These are phyloP conservation scores for Cheilosia urbana DNA, from an alignment of 2,888 invertebrate species.

Conservation along the genomic window DNA sequence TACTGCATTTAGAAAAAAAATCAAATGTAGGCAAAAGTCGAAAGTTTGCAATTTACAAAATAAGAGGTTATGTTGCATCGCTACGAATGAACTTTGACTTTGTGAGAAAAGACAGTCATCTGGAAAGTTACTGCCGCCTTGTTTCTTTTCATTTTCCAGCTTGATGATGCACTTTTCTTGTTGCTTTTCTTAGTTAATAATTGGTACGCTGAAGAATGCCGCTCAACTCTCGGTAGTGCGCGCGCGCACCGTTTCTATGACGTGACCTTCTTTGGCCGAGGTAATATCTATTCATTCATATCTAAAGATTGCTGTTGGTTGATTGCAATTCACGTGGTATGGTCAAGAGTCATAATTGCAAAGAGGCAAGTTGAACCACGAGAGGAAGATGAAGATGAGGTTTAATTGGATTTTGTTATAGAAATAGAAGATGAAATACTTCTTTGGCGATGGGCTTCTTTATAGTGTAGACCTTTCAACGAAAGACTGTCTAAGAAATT, in stretches of 20 bases:
- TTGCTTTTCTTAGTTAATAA: conserved; percentile 69
- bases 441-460: conserved; percentile 7
- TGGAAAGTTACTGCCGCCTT: conserved; percentile 66
- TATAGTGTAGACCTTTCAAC: conserved; percentile 5
- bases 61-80: conserved; percentile 65
- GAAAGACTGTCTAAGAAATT: neutral
- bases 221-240: conserved; percentile 27
- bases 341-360: conserved; percentile 68
- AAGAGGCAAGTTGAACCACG: conserved; percentile 17
- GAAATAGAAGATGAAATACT: conserved; percentile 44
- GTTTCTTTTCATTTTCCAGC: conserved; percentile 48
- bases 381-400: conserved; percentile 52
- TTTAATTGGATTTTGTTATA: conserved; percentile 58
- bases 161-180: conserved; percentile 57
- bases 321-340: conserved; percentile 60
- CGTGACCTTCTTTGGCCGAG: conserved; percentile 68
- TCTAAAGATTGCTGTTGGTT: conserved; percentile 64
- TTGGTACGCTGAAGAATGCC: conserved; percentile 69
- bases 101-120: conserved; percentile 69
- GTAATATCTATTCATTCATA: conserved; percentile 71
- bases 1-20: conserved; percentile 12
- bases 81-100: conserved; percentile 67
- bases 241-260: conserved; percentile 37
- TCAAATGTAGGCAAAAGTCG: conserved; percentile 59
- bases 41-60: conserved; percentile 70